Percentiles rank a stretch among this genome's conserved stretches.
Evolutionary conservation across 1,140 invertebrate species (phyloP).

Genomic region (Cydia fagiglandana): DNA sequence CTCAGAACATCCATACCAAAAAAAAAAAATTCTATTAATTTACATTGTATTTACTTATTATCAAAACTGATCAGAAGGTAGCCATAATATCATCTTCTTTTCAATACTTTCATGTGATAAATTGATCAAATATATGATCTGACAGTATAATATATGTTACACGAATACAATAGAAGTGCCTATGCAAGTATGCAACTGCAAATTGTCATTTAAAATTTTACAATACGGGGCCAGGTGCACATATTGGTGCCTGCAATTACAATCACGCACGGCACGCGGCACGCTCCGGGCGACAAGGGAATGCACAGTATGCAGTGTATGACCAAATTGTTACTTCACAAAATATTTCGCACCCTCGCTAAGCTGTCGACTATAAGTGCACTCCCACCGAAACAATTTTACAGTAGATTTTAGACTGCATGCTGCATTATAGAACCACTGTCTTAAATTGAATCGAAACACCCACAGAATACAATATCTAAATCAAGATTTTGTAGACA

Average conservation of each 20-base stretch:
- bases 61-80: too few relatives aligned
- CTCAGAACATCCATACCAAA: too few relatives aligned
- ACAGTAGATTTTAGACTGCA: constrained; percentile 1
- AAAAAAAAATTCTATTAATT: too few relatives aligned
- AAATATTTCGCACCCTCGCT: constrained; percentile 53
- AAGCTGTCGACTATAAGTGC: constrained; percentile 44
- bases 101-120: too few relatives aligned
- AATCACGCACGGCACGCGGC: constrained; percentile 38
- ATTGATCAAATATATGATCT: too few relatives aligned
- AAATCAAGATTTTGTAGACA: constrained; percentile 23
- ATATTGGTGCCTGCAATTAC: constrained; percentile 18
- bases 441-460: constrained; percentile 28
- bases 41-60: too few relatives aligned
- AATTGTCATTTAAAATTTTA: neutral
- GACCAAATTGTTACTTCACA: constrained; percentile 53
- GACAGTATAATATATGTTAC: too few relatives aligned
- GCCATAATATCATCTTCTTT: too few relatives aligned
- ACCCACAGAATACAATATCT: constrained; percentile 25
- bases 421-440: constrained; percentile 12
- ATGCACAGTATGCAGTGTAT: constrained; percentile 53
- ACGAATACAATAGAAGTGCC: neutral
- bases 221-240: neutral
- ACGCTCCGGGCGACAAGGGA: constrained; percentile 45
- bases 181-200: neutral
- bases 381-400: constrained; percentile 32